Evolutionary conservation across 2,888 invertebrate genomes (phyloP), one percentile per base, ranked within the genome.

Genomic region (Eristalis arbustorum): DNA sequence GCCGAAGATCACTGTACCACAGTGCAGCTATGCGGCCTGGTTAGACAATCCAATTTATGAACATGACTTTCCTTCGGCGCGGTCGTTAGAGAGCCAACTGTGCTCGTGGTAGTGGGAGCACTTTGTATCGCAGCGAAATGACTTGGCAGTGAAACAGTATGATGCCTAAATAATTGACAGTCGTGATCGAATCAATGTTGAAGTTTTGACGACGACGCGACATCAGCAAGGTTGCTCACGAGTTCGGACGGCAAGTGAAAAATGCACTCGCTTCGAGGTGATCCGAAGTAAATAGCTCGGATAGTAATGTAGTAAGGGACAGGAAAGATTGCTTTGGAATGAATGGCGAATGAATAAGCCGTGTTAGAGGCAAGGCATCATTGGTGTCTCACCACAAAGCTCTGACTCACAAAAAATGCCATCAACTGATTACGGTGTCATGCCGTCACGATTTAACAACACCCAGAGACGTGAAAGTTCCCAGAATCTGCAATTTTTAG

Each of bases 171-270:
- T 87, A 87, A 87, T 87, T 83, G 87, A 72, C 78, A 83, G 63
- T 87, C 87, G 87, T 87, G 87, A 87, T 83, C 87, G 83, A 87
- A 79, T 75, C 67, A 31, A 79, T 83, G 80, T 76, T 72, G n/a
- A n/a, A 13, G 6, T 23, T 13, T 81, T 81, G 82, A 14, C 25
- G 59, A 25, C 59, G 14, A 57, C 25, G 57, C 62, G 64, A 40
- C 64, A 22, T 22, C 66, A 23, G 57, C 80, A 84, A 84, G 84
- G 84, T 80, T 84, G 75, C 57, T 80, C 84, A 76, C 72, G 84
- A 76, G 6, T 66, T 22, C 34, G 10, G 56, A 40, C 66, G 67
- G 71, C 79, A 84, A 84, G 79, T 80, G 84, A 71, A 79, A 75
- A 64, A 69, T 37, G 11, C 18, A 49, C 18, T 18, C 49, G 8